Conservation (phyloP, 2,888 invertebrate species). For the Epinotia demarniana region DNA sequence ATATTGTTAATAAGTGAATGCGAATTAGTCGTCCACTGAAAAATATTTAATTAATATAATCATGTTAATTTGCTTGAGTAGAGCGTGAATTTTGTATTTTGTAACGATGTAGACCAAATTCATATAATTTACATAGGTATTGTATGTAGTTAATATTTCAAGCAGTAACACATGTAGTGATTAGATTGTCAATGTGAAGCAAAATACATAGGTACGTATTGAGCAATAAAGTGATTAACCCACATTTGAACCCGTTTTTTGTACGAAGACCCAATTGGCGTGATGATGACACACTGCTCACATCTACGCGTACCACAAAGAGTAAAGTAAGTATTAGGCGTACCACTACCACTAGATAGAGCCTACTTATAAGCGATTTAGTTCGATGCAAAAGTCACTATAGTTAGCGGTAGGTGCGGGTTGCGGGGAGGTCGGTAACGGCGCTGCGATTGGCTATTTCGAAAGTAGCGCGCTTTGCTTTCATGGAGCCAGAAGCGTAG, state of each 20-base stretch:
- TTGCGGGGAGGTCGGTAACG: too few relatives aligned
- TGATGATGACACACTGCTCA: conserved; percentile 18
- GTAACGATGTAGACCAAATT: not conserved
- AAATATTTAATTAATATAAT: too few relatives aligned
- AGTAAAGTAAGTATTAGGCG: too few relatives aligned
- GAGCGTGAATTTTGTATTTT: too few relatives aligned
- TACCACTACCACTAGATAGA: too few relatives aligned
- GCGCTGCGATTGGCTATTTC: too few relatives aligned
- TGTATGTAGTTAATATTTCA: not conserved
- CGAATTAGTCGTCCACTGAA: not conserved
- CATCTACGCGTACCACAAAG: not conserved
- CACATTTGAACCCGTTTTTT: conserved; percentile 33
- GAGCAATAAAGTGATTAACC: conserved; percentile 45
- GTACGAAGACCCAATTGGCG: not conserved
- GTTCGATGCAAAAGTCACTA: too few relatives aligned
- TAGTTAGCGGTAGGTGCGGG: too few relatives aligned
- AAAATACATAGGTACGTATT: conserved; percentile 29
- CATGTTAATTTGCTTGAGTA: too few relatives aligned
- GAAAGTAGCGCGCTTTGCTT: too few relatives aligned
- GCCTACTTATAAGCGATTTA: too few relatives aligned
- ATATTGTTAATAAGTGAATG: not conserved
- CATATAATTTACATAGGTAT: not conserved
- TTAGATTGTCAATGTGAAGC: conserved; percentile 38
- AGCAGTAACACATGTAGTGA: conserved; percentile 6
- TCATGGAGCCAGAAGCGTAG: too few relatives aligned